These are phyloP conservation scores for Hirtodrosophila cameraria DNA, from an alignment of 2,888 invertebrate species.

Conservation along the genomic window DNA sequence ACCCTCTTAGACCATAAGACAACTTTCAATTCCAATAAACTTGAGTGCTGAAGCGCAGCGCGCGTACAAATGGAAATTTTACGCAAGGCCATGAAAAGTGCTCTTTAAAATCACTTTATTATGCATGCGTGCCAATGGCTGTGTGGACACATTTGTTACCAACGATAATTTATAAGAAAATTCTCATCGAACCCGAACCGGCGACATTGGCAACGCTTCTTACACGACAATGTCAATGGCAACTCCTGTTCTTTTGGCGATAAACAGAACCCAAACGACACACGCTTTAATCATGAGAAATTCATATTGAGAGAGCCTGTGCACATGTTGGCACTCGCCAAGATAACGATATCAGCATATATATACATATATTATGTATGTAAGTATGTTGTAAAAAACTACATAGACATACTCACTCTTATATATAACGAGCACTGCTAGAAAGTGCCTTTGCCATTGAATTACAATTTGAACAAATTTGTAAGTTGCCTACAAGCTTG, in stretches of 20 bases:
- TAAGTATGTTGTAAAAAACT: not conserved
- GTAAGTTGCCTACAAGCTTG: constrained; percentile 19
- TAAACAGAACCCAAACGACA: constrained; percentile 59
- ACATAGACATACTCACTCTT: not conserved
- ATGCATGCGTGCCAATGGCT: constrained; percentile 73
- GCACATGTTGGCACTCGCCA: constrained; percentile 45
- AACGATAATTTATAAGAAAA: constrained; percentile 76
- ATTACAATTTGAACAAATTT: constrained; percentile 53
- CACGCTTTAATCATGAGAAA: constrained; percentile 75
- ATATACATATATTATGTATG: not conserved
- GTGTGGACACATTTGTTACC: constrained; percentile 74
- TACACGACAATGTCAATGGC: constrained; percentile 19
- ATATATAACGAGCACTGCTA: not conserved
- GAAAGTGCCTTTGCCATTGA: constrained; percentile 53
- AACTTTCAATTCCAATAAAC: constrained; percentile 75
- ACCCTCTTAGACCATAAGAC: not conserved
- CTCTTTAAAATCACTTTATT: constrained; percentile 81
- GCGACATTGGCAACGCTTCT: no score
- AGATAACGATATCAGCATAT: constrained; percentile 29
- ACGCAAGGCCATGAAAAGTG: constrained; percentile 59
- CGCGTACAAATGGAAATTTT: constrained; percentile 71
- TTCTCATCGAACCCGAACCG: constrained; percentile 58
- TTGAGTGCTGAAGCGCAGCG: constrained; percentile 63
- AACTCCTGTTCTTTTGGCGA: constrained; percentile 59
- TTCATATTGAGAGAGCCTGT: constrained; percentile 64